Percentiles rank a stretch among this genome's conserved stretches.
Evolutionary conservation across 2,888 invertebrate genomes (phyloP).

Genomic region (Eupeodes latifasciatus): DNA sequence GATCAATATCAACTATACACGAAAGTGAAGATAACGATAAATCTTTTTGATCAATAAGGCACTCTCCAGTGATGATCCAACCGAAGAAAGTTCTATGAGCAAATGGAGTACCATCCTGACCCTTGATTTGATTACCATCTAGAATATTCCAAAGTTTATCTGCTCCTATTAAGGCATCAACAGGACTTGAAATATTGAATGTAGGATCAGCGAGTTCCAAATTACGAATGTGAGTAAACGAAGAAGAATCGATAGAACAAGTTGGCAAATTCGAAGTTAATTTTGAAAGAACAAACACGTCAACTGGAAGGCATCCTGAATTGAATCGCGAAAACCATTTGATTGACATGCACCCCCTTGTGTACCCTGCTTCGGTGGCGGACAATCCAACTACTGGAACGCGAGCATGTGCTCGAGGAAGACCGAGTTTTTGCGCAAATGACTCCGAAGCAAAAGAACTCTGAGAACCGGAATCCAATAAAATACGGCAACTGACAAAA

Average conservation of each 20-base stretch:
- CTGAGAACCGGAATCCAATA: too few species aligned
- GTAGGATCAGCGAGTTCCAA: background rate
- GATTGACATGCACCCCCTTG: background rate
- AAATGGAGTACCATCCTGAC: background rate
- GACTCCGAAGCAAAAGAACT: background rate
- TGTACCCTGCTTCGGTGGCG: too few species aligned
- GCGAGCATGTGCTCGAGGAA: background rate
- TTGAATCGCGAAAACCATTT: slow-evolving; percentile 1
- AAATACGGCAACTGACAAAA: background rate
- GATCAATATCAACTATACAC: background rate
- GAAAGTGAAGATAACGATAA: background rate
- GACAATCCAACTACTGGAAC: slow-evolving; percentile 7
- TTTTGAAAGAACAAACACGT: background rate
- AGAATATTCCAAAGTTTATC: background rate
- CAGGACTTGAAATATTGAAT: background rate
- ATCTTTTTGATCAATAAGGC: too few species aligned
- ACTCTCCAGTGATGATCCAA: background rate
- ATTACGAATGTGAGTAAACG: background rate
- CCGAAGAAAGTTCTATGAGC: background rate
- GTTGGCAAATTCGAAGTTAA: background rate
- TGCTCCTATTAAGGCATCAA: background rate
- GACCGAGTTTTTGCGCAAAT: background rate
- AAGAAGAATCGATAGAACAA: too few species aligned
- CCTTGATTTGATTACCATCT: background rate
- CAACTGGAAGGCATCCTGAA: too few species aligned